Evolutionary conservation across 2,888 invertebrate genomes (phyloP).

Genomic region (Chromoteleia sp.): DNA sequence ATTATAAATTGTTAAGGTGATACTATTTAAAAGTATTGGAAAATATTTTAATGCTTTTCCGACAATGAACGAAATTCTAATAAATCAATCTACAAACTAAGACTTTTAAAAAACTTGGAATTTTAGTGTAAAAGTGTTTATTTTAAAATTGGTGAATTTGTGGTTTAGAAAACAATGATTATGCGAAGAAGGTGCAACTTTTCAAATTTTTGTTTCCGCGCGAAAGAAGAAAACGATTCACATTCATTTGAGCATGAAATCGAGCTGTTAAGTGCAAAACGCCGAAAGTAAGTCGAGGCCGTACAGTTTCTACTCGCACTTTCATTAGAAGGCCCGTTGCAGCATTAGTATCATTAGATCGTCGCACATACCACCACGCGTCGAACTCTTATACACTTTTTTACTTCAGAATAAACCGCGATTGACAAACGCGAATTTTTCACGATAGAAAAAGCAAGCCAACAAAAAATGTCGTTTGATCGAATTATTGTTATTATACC

Average conservation of each 20-base stretch:
- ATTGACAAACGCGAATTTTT: too few species aligned
- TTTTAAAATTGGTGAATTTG: not conserved
- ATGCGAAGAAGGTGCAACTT: conserved; percentile 21
- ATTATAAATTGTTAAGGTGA: too few species aligned
- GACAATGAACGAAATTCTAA: too few species aligned
- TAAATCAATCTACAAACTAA: too few species aligned
- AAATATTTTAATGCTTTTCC: too few species aligned
- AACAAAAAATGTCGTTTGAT: too few species aligned
- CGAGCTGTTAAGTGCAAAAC: conserved; percentile 62
- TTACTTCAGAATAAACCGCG: too few species aligned
- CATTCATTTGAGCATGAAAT: conserved; percentile 46
- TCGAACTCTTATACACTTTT: conserved; percentile 13
- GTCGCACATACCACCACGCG: not conserved
- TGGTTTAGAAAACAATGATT: conserved; percentile 20
- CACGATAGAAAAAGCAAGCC: too few species aligned
- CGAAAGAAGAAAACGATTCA: conserved; percentile 60
- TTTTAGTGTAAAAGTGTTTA: not conserved
- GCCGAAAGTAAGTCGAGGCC: conserved; percentile 79
- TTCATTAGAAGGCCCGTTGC: conserved; percentile 70
- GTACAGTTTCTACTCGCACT: conserved; percentile 74
- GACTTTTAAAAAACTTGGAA: not conserved
- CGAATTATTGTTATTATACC: too few species aligned
- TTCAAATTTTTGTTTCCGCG: conserved; percentile 37
- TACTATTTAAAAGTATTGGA: too few species aligned
- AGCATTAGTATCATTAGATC: conserved; percentile 62